Evolutionary conservation across 2,113 vertebrate species (phyloP), one percentile per base, ranked within the genome.

Genomic region (Lamprotornis superbus): DNA sequence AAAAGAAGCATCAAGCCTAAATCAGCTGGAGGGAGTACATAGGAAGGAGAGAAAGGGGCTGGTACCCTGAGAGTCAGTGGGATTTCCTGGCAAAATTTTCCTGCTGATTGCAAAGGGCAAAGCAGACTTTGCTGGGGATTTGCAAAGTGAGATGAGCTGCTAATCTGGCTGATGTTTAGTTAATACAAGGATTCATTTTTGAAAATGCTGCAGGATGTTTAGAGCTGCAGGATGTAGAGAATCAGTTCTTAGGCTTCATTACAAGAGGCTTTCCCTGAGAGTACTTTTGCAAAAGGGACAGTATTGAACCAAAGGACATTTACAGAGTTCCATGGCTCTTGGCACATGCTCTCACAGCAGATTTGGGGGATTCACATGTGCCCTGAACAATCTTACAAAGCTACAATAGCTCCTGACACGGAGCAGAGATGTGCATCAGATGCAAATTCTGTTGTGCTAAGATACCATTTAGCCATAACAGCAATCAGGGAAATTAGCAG

Each of bases 401-500:
- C 53, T 63, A 89, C 91, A 87, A 47, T 57, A 96, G 79, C 33
- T 94, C 70, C 86, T 46, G 77, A 89, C 73, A 89, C 13, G 44
- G 83, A 85, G 67, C 1, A 5, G 93, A 93, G 93, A 93, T 74
- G 61, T 61, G 59, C 87, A 82, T 75, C 82, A 90, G 89, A 96
- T 95, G 81, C 52, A 96, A 94, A 94, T 87, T 64, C 74, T 73
- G 83, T 88, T 83, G 69, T 63, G 47, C 75, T 75, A 40, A 87
- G 84, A 89, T 33, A 44, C 63, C 82, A 78, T 89, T 96, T 81
- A 97, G 95, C 92, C 65, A 52, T 96, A 94, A 78, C 49, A 87
- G 83, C 87, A 95, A 94, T 96, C 90, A 96, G 39, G 73, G 87
- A 95, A 93, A 94, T 96, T 64, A 96, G 91, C 30, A 88, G 90